Evolutionary conservation across 2,113 vertebrate species (phyloP), one percentile per base, ranked within the genome.

Genomic region (Grammatotria lemairii): DNA sequence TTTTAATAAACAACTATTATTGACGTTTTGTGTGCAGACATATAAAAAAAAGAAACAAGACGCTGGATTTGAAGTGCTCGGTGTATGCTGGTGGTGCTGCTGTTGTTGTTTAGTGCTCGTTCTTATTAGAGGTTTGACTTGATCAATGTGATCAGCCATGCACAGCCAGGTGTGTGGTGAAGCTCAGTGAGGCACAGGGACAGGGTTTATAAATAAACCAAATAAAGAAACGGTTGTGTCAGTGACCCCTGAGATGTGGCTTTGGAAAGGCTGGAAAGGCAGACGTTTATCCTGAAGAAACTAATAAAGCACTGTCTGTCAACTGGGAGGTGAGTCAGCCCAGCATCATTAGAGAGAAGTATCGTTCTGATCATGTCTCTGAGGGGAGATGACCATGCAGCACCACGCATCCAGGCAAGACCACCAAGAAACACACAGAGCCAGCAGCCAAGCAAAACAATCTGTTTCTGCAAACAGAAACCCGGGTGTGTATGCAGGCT

Each of bases 201-300:
- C 79, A 85, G 65, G 84, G 89, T 90, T 94, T 96, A 96, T 94
- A 96, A 96, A 96, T 93, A 96, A 93, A 93, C 90, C 81, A 90
- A 94, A 95, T 93, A 93, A 95, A 94, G 84, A 86, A 51, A 88
- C n/a, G 84, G 80, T 82, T 85, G 80, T 83, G 6, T 89, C 85
- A 89, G 88, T 95, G 95, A 95, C 95, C 95, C 95, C 85, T 88
- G 94, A 96, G 93, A 94, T 91, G 94, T 89, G 87, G 90, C 95
- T 94, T 92, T 91, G 90, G 90, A 93, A 94, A 81, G 80, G 86
- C 79, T 89, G 89, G 87, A 95, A 95, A 91, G 94, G 95, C 91
- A 95, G 93, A 95, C 94, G 89, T 96, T 96, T 95, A 95, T 95
- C 93, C 94, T 94, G 94, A 92, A 95, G 93, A 94, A 96, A 95